phyloP scores from a whole-genome alignment of 35 echinoderm and acorn worm genomes.

The Hemicentrotus pulcherrimus region DNA sequence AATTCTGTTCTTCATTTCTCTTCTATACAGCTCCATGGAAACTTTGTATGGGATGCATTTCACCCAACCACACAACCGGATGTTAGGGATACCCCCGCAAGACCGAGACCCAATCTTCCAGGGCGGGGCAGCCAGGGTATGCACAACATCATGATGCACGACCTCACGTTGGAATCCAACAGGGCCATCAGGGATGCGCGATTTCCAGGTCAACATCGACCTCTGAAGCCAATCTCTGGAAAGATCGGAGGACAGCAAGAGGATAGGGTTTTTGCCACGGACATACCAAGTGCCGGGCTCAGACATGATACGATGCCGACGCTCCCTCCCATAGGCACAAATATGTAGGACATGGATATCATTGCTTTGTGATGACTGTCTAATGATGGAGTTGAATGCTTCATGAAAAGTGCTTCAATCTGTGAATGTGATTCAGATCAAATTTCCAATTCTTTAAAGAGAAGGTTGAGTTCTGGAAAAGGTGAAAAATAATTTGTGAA shows the following conservation, averaged over 20 bases:
- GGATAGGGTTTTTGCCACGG: neutral
- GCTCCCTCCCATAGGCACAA: neutral
- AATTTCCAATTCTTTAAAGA: neutral
- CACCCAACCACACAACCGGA: slow-evolving; percentile 59
- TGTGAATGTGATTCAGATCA: neutral
- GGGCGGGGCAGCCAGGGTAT: slow-evolving; percentile 26
- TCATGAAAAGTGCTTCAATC: neutral
- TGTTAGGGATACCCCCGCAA: neutral
- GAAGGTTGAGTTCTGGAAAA: no score
- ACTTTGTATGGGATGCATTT: slow-evolving; percentile 97
- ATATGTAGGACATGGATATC: neutral
- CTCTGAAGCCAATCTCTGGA: slow-evolving; percentile 4
- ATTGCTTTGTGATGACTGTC: neutral
- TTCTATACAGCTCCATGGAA: slow-evolving; percentile 77
- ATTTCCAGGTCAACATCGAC: neutral
- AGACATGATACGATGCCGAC: neutral
- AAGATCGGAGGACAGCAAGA: neutral
- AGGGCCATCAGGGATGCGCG: neutral
- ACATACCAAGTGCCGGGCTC: neutral
- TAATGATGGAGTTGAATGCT: neutral
- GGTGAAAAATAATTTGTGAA: no score
- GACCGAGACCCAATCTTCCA: neutral
- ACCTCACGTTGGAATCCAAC: neutral
- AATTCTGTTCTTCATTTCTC: neutral
- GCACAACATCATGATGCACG: slow-evolving; percentile 35